Evolutionary conservation across 1,140 invertebrate genomes (phyloP).

Genomic region (Brachystomella parvula): DNA sequence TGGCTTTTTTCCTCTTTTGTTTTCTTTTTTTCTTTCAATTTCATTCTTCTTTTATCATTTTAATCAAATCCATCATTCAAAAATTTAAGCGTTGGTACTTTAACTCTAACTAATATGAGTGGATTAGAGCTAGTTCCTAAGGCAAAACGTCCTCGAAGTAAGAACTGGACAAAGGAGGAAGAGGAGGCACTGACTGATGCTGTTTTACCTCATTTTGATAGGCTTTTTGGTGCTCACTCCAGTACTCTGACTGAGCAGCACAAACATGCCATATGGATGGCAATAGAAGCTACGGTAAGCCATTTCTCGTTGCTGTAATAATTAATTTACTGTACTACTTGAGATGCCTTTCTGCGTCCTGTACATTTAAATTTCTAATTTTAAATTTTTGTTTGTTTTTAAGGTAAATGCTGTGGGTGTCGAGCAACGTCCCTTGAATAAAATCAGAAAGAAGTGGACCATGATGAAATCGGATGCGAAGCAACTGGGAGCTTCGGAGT

Average conservation of each 20-base stretch:
- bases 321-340: too few species aligned
- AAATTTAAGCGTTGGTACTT: too few species aligned
- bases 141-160: too few species aligned
- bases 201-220: background rate
- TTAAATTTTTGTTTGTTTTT: too few species aligned
- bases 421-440: background rate
- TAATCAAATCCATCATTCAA: too few species aligned
- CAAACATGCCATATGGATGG: background rate
- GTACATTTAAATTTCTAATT: too few species aligned
- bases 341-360: background rate
- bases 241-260: background rate
- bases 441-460: constrained; percentile 1
- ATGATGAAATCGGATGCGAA: background rate
- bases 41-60: too few species aligned
- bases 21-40: too few species aligned
- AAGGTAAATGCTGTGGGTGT: background rate
- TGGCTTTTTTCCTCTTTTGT: too few species aligned
- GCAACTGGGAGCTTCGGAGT: background rate
- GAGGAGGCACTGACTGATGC: background rate
- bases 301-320: too few species aligned
- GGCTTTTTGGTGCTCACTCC: background rate
- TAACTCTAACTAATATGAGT: too few species aligned
- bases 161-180: background rate
- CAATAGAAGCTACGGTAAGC: background rate
- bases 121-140: too few species aligned